Evolutionary conservation across 2,797 vertebrate genomes (phyloP).

Genomic region (Myotis daubentonii): DNA sequence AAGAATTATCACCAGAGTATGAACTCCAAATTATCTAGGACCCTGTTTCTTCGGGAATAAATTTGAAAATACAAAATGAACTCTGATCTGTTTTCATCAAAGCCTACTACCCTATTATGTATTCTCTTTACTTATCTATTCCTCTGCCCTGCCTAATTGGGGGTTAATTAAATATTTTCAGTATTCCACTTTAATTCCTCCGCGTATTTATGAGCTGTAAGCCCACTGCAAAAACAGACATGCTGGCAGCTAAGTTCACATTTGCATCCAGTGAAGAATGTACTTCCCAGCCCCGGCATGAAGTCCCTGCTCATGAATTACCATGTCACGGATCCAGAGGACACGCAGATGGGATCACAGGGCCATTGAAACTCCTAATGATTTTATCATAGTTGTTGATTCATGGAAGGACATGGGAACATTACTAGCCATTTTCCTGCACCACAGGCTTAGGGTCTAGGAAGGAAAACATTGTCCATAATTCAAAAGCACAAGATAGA

Average conservation of each 20-base stretch:
- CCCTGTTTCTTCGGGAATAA: background rate
- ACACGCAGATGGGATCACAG: background rate
- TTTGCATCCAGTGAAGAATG: background rate
- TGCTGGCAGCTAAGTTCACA: background rate
- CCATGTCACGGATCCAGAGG: background rate
- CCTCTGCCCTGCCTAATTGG: background rate
- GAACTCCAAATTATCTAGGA: background rate
- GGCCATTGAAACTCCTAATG: background rate
- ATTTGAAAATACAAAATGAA: slow-evolving; percentile 19
- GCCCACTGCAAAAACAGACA: background rate
- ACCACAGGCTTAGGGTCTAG: background rate
- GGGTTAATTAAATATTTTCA: background rate
- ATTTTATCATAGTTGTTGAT: slow-evolving; percentile 44
- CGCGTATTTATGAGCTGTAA: background rate
- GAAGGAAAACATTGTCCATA: slow-evolving; percentile 39
- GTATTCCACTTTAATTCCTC: background rate
- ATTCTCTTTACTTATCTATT: background rate
- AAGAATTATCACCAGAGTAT: background rate
- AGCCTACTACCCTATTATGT: background rate
- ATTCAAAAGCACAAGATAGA: slow-evolving; percentile 52
- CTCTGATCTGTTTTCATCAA: background rate
- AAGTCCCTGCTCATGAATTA: background rate
- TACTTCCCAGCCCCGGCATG: too few species aligned
- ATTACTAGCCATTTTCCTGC: slow-evolving; percentile 13
- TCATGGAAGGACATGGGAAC: background rate